These are phyloP conservation scores for Dipodomys merriami DNA, from an alignment of 2,113 vertebrate species.

Conservation along the genomic window DNA sequence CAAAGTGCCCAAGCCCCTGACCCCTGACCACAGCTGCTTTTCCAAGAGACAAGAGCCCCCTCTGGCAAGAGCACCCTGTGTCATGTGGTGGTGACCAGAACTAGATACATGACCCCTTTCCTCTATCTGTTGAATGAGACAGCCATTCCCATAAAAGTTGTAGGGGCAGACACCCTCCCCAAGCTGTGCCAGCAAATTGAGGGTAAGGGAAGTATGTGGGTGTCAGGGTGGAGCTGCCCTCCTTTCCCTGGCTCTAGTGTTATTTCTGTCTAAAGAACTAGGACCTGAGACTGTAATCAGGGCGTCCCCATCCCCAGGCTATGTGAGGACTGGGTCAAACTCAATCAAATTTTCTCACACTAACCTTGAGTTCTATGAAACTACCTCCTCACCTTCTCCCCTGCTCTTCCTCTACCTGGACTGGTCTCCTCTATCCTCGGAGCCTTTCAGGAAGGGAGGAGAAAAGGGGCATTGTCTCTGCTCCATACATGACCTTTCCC, in stretches of 20 bases:
- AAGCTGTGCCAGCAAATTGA: slow-evolving; percentile 9
- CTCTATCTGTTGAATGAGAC: not conserved
- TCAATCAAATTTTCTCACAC: slow-evolving; percentile 19
- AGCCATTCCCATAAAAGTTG: not conserved
- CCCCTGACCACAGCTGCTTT: not conserved
- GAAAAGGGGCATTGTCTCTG: not conserved
- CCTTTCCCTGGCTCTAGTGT: slow-evolving; percentile 65
- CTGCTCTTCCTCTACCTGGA: not conserved
- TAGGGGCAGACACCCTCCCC: not conserved
- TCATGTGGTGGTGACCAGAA: not conserved
- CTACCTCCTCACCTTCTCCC: not conserved
- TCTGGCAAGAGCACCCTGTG: not conserved
- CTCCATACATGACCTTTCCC: not conserved
- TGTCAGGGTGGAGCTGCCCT: slow-evolving; percentile 58
- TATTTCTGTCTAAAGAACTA: slow-evolving; percentile 79
- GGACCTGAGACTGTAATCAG: slow-evolving; percentile 68
- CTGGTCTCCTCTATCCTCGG: not conserved
- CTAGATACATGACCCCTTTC: not conserved
- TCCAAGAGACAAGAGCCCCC: not conserved
- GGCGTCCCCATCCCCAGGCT: slow-evolving; percentile 62
- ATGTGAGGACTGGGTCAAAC: slow-evolving; percentile 68
- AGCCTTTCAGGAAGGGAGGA: not conserved
- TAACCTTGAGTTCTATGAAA: not conserved
- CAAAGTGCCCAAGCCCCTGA: not conserved
- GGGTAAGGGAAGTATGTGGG: not conserved